Base-by-base conservation (phyloP, 2,113 vertebrate species). In the Brachyhypopomus occidentalis region DNA sequence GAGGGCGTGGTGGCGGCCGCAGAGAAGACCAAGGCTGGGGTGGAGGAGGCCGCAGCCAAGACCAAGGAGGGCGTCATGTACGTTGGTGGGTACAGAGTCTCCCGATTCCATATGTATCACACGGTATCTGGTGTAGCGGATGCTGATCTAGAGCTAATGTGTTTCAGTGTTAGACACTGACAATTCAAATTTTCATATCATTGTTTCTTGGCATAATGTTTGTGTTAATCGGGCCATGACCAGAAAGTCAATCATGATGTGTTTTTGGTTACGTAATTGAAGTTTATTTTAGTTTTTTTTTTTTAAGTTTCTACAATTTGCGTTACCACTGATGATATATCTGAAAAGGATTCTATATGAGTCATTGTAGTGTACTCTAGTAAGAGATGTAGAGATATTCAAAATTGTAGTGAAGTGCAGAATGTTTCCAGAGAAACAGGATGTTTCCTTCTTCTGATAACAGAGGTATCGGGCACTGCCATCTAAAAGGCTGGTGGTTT, bases 51-150 rank as follows among this genome's bases (percentile, higher is more conserved):
- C 0, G 98, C 97, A 0, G 96, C 97, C 91, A 99, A 97, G 91
- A 99, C 98, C 90, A 99, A 98, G 90, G 97, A 99, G 87, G 97
- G 98, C 77, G 98, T 99, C 88, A 95, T 99, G 96, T 98, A 98
- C 89, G 97, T 97, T 88, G 95, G 96, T 97, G 90, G 90, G 94
- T 87, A 69, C 70, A 20, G 64, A 56, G 25, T 22, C 19, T 17
- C 17, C 2, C 34, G 2, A 8, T 38, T 20, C 1, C 34, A 8
- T 12, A 11, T 8, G 2, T 23, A 60, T 60, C 20, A 59, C 56
- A 59, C 20, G 4, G 20, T 20, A 9, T 22, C n/a, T 60, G n/a
- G 45, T 52, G 45, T 1, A 27, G 19, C 0, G 0, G 16, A 45
- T 78, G 59, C 23, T 38, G 30, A 77, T 77, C 63, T 45, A 27